Conservation (phyloP, 2,888 invertebrate species). For the Orgyia antiqua region DNA sequence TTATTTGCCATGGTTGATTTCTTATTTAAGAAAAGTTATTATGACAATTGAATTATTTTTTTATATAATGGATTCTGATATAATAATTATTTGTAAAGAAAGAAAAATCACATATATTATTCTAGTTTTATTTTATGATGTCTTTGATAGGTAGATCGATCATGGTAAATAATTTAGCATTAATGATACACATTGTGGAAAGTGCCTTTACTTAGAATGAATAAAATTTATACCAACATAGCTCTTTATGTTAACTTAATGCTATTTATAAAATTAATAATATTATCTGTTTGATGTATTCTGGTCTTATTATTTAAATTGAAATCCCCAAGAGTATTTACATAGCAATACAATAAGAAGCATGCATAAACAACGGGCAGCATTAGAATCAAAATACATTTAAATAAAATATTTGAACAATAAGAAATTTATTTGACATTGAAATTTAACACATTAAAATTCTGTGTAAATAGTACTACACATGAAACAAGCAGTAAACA, state of each 20-base stretch:
- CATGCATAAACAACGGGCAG: background rate
- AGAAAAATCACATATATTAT: constrained; percentile 15
- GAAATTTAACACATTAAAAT: constrained; percentile 48
- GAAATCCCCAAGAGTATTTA: constrained; percentile 5
- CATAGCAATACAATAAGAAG: too few species aligned
- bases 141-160: constrained; percentile 37
- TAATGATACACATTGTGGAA: constrained; percentile 72
- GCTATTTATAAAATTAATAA: constrained; percentile 77
- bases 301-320: constrained; percentile 33
- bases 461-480: constrained; percentile 54
- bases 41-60: constrained; percentile 27
- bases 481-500: constrained; percentile 55
- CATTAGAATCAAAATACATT: constrained; percentile 5
- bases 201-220: constrained; percentile 76
- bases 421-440: constrained; percentile 59
- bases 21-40: constrained; percentile 15
- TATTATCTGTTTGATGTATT: constrained; percentile 75
- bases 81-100: constrained; percentile 15
- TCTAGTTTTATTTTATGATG: constrained; percentile 17
- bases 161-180: constrained; percentile 58
- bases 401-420: constrained; percentile 37
- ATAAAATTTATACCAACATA: constrained; percentile 76
- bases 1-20: constrained; percentile 36
- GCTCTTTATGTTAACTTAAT: constrained; percentile 77
- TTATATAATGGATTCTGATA: constrained; percentile 11